Percentiles rank a stretch among this genome's conserved stretches.
phyloP scores from a whole-genome alignment of 2,113 vertebrate genomes.

The Gymnogyps californianus region DNA sequence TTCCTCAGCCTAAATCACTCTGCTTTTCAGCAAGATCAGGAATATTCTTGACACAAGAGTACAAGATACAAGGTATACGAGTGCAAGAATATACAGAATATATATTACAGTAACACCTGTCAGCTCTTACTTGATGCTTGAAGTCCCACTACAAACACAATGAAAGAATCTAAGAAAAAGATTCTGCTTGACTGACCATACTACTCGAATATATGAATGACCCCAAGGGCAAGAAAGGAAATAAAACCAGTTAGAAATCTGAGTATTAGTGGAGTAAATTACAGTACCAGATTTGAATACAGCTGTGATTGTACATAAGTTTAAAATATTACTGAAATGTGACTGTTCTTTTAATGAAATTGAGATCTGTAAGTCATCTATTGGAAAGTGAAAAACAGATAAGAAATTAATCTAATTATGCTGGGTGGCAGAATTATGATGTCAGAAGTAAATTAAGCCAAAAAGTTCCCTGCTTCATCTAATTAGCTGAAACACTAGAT shows the following conservation, averaged over 20 bases:
- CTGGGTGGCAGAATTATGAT: constrained; percentile 17
- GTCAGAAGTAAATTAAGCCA: constrained; percentile 34
- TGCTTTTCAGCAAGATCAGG: not conserved
- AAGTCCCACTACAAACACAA: not conserved
- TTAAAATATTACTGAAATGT: constrained; percentile 9
- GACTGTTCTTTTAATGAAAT: constrained; percentile 5
- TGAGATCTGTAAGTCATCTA: not conserved
- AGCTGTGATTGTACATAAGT: not conserved
- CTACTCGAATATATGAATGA: not conserved
- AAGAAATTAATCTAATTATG: constrained; percentile 28
- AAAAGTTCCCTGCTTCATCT: constrained; percentile 27
- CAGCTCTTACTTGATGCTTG: not conserved
- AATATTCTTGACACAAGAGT: not conserved
- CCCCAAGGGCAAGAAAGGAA: not conserved
- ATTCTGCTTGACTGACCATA: not conserved
- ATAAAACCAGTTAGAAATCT: not conserved
- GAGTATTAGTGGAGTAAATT: not conserved
- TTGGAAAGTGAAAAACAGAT: not conserved
- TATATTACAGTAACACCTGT: not conserved
- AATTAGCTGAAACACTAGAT: constrained; percentile 44
- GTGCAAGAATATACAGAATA: not conserved
- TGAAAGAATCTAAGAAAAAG: not conserved
- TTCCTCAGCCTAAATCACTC: not conserved
- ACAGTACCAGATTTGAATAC: not conserved
- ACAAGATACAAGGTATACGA: not conserved